Evolutionary conservation across 2,888 invertebrate genomes (phyloP).

Genomic region (Lasioglossum villosulum): DNA sequence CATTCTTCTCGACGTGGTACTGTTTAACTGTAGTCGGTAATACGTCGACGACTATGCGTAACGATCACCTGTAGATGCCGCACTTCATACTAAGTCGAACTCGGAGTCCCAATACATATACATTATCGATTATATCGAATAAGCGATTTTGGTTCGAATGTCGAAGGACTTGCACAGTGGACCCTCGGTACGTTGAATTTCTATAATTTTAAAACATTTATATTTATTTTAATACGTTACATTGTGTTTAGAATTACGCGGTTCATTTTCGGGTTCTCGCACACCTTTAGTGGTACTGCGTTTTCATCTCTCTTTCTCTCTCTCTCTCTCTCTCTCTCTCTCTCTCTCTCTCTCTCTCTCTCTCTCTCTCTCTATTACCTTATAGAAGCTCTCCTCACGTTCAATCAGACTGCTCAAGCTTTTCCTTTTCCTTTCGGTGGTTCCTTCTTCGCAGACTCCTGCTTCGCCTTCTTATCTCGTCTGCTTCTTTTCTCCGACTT

Average conservation of each 20-base stretch:
- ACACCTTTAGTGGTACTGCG: neutral
- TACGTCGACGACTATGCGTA: neutral
- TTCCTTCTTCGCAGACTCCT: neutral
- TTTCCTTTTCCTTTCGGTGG: neutral
- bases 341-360: too few species aligned
- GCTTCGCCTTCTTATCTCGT: slow-evolving; percentile 28
- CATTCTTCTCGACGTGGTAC: neutral
- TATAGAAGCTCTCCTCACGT: neutral
- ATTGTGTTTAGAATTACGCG: neutral
- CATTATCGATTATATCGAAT: neutral
- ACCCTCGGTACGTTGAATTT: neutral
- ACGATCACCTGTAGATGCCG: slow-evolving; percentile 58
- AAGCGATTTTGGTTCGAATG: neutral
- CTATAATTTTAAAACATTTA: neutral
- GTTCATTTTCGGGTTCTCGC: neutral
- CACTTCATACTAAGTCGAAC: slow-evolving; percentile 1
- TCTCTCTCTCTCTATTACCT: neutral
- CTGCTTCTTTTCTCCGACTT: slow-evolving; percentile 55
- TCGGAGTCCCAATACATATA: slow-evolving; percentile 12
- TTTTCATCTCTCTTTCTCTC: neutral
- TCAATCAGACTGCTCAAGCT: neutral
- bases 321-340: neutral
- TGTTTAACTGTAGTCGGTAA: slow-evolving; percentile 55
- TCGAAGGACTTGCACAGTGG: neutral
- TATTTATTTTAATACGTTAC: neutral